phyloP scores from a whole-genome alignment of 2,888 invertebrate genomes.

The Hipparchia semele region DNA sequence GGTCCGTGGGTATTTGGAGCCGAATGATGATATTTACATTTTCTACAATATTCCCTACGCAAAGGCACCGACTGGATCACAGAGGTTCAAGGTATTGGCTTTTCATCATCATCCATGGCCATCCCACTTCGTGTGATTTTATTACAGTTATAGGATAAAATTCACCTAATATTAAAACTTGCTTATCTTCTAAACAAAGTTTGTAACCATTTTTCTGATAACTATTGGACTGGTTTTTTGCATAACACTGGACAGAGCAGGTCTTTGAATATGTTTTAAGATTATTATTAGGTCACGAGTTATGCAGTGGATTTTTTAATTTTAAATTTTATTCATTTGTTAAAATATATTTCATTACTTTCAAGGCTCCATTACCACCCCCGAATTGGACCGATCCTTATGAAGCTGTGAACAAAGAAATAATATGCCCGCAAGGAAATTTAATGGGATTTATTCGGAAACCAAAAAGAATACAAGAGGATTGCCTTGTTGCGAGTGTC shows the following conservation, averaged over 20 bases:
- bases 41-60: constrained; percentile 64
- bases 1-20: constrained; percentile 50
- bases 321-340: constrained; percentile 2
- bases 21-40: constrained; percentile 45
- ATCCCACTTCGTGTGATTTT: too few relatives aligned
- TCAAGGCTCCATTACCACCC: constrained; percentile 53
- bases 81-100: constrained; percentile 53
- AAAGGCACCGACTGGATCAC: constrained; percentile 53
- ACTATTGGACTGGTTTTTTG: too few relatives aligned
- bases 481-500: constrained; percentile 48
- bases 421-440: constrained; percentile 43
- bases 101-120: too few relatives aligned
- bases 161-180: too few relatives aligned
- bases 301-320: not conserved
- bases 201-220: too few relatives aligned
- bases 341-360: not conserved
- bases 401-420: constrained; percentile 44
- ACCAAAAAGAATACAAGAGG: constrained; percentile 40
- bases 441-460: constrained; percentile 20
- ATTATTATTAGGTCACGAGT: not conserved
- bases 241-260: too few relatives aligned
- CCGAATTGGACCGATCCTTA: constrained; percentile 46
- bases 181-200: too few relatives aligned
- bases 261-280: too few relatives aligned
- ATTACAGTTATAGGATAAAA: too few relatives aligned